Evolutionary conservation across 1,140 invertebrate genomes (phyloP).

Genomic region (Conus betulinus): DNA sequence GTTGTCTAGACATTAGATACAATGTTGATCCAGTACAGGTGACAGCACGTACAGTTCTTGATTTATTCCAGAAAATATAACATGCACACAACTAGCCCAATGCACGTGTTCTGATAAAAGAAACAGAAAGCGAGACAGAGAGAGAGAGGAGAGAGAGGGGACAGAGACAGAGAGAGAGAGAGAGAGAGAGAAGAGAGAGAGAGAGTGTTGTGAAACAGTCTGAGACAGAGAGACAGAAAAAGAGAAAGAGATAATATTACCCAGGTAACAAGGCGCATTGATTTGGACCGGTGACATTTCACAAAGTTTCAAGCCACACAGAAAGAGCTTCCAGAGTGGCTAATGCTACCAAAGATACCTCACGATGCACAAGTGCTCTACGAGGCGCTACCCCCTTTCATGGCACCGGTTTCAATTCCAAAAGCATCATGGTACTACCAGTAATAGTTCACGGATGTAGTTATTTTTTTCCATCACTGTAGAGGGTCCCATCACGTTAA

Average conservation of each 20-base stretch:
- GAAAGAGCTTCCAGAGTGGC: not conserved
- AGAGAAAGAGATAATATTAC: not conserved
- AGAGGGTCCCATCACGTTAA: not conserved
- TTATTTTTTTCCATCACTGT: not conserved
- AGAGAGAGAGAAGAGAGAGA: not conserved
- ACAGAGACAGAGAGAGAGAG: not conserved
- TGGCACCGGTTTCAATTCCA: conserved; percentile 12
- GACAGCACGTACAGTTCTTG: too few species aligned
- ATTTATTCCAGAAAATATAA: too few species aligned
- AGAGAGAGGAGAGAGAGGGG: too few species aligned
- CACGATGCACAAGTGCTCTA: not conserved
- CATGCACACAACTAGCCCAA: too few species aligned
- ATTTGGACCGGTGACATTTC: not conserved
- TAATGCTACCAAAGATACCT: not conserved
- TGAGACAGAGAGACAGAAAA: not conserved
- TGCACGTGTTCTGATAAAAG: too few species aligned
- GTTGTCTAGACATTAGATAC: too few species aligned
- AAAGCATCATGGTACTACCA: not conserved
- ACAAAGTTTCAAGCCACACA: not conserved
- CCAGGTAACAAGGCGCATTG: not conserved
- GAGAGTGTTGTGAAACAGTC: too few species aligned
- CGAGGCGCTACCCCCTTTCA: not conserved
- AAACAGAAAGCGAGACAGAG: too few species aligned
- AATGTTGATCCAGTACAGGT: too few species aligned
- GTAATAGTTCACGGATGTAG: not conserved